Conservation (phyloP, 2,888 invertebrate genomes). For the Cosmorhoe ocellata region DNA sequence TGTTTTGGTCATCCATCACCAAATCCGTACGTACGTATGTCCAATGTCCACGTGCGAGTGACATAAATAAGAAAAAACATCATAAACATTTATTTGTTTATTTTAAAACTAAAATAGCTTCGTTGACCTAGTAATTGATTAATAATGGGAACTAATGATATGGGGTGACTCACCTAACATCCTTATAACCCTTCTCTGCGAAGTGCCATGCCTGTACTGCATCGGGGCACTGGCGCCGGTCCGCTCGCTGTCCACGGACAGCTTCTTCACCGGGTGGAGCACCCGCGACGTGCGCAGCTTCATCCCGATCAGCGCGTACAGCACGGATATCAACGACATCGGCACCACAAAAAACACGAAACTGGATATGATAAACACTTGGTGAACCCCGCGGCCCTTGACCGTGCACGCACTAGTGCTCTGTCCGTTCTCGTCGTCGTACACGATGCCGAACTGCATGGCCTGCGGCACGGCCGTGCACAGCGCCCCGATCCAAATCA, state of each 20-base stretch:
- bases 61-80: too few relatives aligned
- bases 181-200: slow-evolving; percentile 86
- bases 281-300: slow-evolving; percentile 86
- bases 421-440: slow-evolving; percentile 66
- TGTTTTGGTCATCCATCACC: too few relatives aligned
- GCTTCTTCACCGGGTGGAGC: slow-evolving; percentile 82
- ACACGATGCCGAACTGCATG: slow-evolving; percentile 89
- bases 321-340: slow-evolving; percentile 92
- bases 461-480: slow-evolving; percentile 90
- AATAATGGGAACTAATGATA: too few relatives aligned
- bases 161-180: slow-evolving; percentile 86
- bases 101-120: too few relatives aligned
- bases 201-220: slow-evolving; percentile 80
- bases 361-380: slow-evolving; percentile 90
- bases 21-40: too few relatives aligned
- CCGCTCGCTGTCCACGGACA: slow-evolving; percentile 72
- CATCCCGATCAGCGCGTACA: slow-evolving; percentile 90
- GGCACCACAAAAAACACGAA: slow-evolving; percentile 93
- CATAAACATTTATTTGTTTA: too few relatives aligned
- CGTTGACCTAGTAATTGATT: too few relatives aligned
- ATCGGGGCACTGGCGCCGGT: slow-evolving; percentile 50
- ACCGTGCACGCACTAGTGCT: slow-evolving; percentile 82
- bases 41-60: too few relatives aligned
- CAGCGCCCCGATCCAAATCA: slow-evolving; percentile 91
- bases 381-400: slow-evolving; percentile 82